These are phyloP conservation scores for Hypanus sabinus DNA, from an alignment of 2,113 vertebrate species.

Conservation along the genomic window DNA sequence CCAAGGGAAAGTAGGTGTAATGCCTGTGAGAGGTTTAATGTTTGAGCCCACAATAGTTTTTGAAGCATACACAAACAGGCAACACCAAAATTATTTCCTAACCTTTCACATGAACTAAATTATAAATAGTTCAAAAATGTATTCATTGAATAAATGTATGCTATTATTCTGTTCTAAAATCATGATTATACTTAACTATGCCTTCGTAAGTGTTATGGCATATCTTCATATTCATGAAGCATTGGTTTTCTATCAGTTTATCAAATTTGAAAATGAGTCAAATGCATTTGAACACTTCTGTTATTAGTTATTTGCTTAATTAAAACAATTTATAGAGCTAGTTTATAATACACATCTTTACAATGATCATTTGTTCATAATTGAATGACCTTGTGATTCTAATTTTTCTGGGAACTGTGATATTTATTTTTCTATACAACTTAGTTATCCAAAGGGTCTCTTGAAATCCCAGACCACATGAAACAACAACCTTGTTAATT, in stretches of 20 bases:
- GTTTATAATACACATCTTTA: background rate
- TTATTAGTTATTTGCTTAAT: slow-evolving; percentile 17
- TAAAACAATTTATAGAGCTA: background rate
- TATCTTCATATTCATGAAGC: background rate
- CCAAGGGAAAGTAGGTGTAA: background rate
- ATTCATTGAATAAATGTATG: slow-evolving; percentile 34
- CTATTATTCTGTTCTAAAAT: slow-evolving; percentile 8
- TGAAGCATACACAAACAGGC: slow-evolving; percentile 4
- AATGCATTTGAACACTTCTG: background rate
- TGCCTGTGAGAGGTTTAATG: background rate
- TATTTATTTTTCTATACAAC: slow-evolving; percentile 26
- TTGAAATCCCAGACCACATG: slow-evolving; percentile 31
- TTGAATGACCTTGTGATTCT: slow-evolving; percentile 32
- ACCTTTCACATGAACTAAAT: slow-evolving; percentile 28
- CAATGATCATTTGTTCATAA: slow-evolving; percentile 1
- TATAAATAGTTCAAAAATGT: slow-evolving; percentile 34
- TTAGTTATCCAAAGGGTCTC: background rate
- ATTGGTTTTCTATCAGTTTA: background rate
- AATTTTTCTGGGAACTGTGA: slow-evolving; percentile 35
- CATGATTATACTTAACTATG: background rate
- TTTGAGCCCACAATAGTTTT: slow-evolving; percentile 12
- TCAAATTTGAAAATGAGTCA: background rate
- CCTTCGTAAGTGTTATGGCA: background rate
- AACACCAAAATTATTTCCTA: slow-evolving; percentile 27
- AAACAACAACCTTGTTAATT: slow-evolving; percentile 35